Base-by-base conservation (phyloP, 2,888 invertebrate species). In the Proisotoma minuta region DNA sequence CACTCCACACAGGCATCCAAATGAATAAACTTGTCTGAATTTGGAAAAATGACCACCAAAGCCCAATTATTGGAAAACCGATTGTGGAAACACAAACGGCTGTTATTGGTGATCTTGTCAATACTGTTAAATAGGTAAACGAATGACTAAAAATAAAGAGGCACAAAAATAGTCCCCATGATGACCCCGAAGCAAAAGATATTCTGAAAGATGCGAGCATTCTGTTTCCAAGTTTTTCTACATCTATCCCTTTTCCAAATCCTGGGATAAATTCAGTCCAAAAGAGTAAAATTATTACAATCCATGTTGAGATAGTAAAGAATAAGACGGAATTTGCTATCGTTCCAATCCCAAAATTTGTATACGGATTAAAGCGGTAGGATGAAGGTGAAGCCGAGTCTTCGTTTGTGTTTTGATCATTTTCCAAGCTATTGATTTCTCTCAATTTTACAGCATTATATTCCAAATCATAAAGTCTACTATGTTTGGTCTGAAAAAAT, bases 1-100 rank as follows among this genome's bases (percentile, higher is more conserved):
- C 84, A 3, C 82, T 81, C 58, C 84, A 78, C 18, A 81, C 79
- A n/a, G 84, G 84, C 59, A 81, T 78, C 83, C 83, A 84, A 23
- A 70, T 61, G 23, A 70, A 60, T 23, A 65, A 51, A 34, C 60
- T 63, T 18, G 34, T 34, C 12, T 53, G 53, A 15, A 68, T 64
- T 60, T 68, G 65, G 51, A 70, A 63, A 15, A 68, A 54, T 10
- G 70, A 70, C 70, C 70, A 70, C 65, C 65, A 70, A 10, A 70
- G 29, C 15, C 63, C 65, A 4, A 66, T 57, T 4, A 68, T 50
- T 5, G 70, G 70, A 20, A 70, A 66, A 0, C 60, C 65, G 1
- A 66, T 22, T 12, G 56, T 63, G 10, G 53, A 39, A 3, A 70
- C 59, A 20, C 62, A 61, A 53, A 70, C 62, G 15, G 64, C 63